Percentiles rank a stretch among this genome's conserved stretches.
Conservation (phyloP, 2,797 vertebrate genomes). For the Microctenopoma lineatum region DNA sequence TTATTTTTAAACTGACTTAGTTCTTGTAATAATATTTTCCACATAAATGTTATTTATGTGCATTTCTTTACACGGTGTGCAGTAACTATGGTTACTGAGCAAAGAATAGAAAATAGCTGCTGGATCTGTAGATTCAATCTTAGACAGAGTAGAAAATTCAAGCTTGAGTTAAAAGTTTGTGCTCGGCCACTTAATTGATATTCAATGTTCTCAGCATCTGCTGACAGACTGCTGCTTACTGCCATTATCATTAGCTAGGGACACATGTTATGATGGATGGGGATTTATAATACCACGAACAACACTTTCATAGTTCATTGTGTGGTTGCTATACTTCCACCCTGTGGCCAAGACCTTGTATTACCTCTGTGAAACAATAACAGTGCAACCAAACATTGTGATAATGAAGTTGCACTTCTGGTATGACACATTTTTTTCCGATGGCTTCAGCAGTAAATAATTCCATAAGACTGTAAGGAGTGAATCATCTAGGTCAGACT, state of each 20-base stretch:
- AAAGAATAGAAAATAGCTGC: slow-evolving; percentile 31
- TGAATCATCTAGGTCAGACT: not conserved
- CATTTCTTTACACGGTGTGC: slow-evolving; percentile 20
- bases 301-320: not conserved
- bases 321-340: slow-evolving; percentile 52
- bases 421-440: slow-evolving; percentile 23
- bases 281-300: slow-evolving; percentile 7
- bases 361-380: slow-evolving; percentile 45
- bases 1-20: slow-evolving; percentile 15
- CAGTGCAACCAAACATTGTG: slow-evolving; percentile 7
- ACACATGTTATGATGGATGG: slow-evolving; percentile 3
- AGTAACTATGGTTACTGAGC: slow-evolving; percentile 26
- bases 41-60: slow-evolving; percentile 30
- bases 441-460: slow-evolving; percentile 13
- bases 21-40: slow-evolving; percentile 7
- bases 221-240: slow-evolving; percentile 37
- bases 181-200: slow-evolving; percentile 40
- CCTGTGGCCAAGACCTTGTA: slow-evolving; percentile 60
- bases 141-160: slow-evolving; percentile 33
- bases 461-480: not conserved
- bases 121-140: slow-evolving; percentile 34
- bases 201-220: slow-evolving; percentile 26
- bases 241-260: slow-evolving; percentile 33
- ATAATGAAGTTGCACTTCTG: slow-evolving; percentile 6
- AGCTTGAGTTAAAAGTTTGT: slow-evolving; percentile 35